These are phyloP conservation scores for Anastrepha ludens DNA, from an alignment of 1,140 invertebrate species.

Conservation along the genomic window DNA sequence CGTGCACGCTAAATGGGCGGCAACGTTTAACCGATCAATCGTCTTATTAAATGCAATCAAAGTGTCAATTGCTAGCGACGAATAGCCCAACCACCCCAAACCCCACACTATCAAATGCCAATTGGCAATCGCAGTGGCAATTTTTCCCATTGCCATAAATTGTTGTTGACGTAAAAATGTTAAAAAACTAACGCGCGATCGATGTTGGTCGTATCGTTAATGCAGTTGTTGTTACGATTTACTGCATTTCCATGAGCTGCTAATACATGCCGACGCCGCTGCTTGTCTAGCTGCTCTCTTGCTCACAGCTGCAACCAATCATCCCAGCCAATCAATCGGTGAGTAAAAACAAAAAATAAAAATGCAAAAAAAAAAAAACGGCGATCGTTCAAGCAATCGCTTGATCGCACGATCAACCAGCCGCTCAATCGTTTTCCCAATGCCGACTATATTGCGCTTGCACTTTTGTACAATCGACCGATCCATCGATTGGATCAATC, in stretches of 20 bases:
- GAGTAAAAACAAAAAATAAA: background rate
- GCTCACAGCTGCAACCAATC: background rate
- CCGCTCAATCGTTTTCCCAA: constrained; percentile 7
- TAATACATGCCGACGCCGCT: too few species aligned
- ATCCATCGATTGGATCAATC: background rate
- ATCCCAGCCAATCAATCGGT: background rate
- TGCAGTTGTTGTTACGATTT: too few species aligned
- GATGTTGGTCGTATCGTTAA: background rate
- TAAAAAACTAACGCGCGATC: background rate
- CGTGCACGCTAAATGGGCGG: constrained; percentile 52
- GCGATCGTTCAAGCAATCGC: background rate
- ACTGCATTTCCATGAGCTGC: too few species aligned
- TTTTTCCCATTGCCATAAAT: constrained; percentile 16
- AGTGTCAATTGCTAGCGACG: constrained; percentile 40
- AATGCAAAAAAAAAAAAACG: background rate
- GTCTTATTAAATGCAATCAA: constrained; percentile 52
- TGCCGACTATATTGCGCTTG: background rate
- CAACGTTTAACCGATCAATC: constrained; percentile 46
- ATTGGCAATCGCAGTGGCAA: constrained; percentile 13
- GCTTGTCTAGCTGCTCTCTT: background rate
- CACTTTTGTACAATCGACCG: background rate
- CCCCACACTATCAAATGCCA: constrained; percentile 9
- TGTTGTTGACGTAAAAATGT: background rate
- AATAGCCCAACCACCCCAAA: background rate
- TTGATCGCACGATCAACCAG: background rate